phyloP scores from a whole-genome alignment of 2,113 vertebrate genomes.

The Leucosticte australis region DNA sequence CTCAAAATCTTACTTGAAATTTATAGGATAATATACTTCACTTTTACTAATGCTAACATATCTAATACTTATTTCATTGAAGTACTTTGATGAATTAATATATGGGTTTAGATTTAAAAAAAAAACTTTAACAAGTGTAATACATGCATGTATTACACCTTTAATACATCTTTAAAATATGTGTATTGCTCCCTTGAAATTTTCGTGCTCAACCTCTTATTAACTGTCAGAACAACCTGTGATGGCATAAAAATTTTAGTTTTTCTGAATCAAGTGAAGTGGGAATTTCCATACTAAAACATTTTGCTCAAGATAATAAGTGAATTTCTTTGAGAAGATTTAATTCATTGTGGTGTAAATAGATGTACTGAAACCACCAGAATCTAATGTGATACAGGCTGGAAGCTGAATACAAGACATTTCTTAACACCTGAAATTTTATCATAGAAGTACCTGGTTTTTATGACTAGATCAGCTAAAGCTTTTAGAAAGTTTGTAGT shows the following conservation, averaged over 20 bases:
- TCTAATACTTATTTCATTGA: not conserved
- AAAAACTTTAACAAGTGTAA: not conserved
- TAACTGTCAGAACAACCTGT: not conserved
- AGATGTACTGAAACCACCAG: not conserved
- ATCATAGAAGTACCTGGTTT: not conserved
- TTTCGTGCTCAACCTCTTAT: not conserved
- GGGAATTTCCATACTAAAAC: not conserved
- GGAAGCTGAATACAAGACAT: not conserved
- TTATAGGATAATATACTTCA: not conserved
- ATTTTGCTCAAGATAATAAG: not conserved
- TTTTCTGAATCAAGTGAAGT: not conserved
- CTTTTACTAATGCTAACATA: not conserved
- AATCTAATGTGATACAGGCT: not conserved
- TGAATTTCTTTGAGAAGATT: not conserved
- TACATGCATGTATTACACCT: not conserved
- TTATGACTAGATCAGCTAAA: not conserved
- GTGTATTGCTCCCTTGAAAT: not conserved
- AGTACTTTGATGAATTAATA: not conserved
- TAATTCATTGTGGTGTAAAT: not conserved
- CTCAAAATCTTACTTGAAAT: not conserved
- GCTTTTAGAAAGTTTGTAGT: not conserved
- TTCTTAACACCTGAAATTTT: not conserved
- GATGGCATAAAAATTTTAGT: not conserved
- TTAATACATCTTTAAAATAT: not conserved
- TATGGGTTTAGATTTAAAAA: not conserved